Conservation (phyloP, 2,113 vertebrate genomes). For the Laterallus jamaicensis region DNA sequence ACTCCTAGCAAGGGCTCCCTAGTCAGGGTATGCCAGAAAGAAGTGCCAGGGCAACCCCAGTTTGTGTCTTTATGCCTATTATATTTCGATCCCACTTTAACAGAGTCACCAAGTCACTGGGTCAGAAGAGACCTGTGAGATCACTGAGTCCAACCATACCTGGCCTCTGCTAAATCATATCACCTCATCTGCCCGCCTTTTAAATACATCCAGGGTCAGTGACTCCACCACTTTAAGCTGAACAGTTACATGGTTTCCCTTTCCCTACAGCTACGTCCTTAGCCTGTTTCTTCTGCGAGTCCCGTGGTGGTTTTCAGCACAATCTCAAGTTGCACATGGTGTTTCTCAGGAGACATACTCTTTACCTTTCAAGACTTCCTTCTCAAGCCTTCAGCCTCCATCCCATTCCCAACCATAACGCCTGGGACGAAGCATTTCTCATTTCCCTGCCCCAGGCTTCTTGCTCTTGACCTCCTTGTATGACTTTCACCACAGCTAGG, state of each 20-base stretch:
- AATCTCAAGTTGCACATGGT: neutral
- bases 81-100: neutral
- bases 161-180: no score
- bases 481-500: neutral
- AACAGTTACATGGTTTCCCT: neutral
- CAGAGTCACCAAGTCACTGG: no score
- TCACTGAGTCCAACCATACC: no score
- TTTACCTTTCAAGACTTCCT: neutral
- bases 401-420: neutral
- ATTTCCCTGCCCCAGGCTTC: neutral
- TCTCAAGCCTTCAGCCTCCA: neutral
- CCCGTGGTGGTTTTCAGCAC: neutral
- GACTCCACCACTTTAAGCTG: neutral
- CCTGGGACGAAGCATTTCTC: neutral
- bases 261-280: neutral
- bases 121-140: no score
- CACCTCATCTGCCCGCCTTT: no score
- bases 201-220: no score
- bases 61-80: neutral
- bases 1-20: neutral
- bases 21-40: neutral
- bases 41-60: accelerated
- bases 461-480: neutral
- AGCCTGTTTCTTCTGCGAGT: neutral
- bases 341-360: neutral